A percentile compares a stretch with the other conserved stretches of the same genome.
Conservation (phyloP, 2,888 invertebrate genomes). For the Lycophotia porphyrea region DNA sequence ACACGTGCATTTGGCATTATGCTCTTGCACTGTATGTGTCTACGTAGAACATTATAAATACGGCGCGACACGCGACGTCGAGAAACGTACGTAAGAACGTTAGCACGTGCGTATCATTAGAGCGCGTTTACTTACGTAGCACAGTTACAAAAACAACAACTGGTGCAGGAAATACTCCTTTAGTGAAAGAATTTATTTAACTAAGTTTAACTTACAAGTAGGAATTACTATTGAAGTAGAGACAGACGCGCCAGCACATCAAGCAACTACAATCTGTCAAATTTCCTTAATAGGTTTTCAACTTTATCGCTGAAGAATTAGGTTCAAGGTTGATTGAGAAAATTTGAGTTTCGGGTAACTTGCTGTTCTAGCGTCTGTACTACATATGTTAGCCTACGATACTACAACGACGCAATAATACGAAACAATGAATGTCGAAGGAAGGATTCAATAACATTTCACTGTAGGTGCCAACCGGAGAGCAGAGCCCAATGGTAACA, state of each 20-base stretch:
- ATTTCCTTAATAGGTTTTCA: too few species aligned
- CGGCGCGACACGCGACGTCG: neutral
- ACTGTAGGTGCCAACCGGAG: neutral
- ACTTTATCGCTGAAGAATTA: too few species aligned
- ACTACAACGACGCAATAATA: too few species aligned
- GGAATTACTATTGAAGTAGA: too few species aligned
- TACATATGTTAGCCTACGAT: too few species aligned
- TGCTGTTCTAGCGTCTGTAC: too few species aligned
- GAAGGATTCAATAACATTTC: neutral
- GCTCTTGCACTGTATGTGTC: neutral
- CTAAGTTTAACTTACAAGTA: too few species aligned
- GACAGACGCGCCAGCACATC: too few species aligned
- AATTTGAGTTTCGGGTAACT: too few species aligned
- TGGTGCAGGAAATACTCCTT: neutral
- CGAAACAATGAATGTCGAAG: neutral
- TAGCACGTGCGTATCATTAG: constrained; percentile 29
- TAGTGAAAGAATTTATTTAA: neutral
- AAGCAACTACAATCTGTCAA: too few species aligned
- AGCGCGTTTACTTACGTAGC: constrained; percentile 2
- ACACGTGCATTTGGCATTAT: constrained; percentile 30
- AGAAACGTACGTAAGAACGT: constrained; percentile 10
- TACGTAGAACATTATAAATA: constrained; percentile 4
- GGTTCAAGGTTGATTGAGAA: too few species aligned
- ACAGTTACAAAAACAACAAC: constrained; percentile 1
- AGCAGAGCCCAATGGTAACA: neutral